Base-by-base conservation (phyloP, 1,140 invertebrate genomes). In the Homalodisca vitripennis region DNA sequence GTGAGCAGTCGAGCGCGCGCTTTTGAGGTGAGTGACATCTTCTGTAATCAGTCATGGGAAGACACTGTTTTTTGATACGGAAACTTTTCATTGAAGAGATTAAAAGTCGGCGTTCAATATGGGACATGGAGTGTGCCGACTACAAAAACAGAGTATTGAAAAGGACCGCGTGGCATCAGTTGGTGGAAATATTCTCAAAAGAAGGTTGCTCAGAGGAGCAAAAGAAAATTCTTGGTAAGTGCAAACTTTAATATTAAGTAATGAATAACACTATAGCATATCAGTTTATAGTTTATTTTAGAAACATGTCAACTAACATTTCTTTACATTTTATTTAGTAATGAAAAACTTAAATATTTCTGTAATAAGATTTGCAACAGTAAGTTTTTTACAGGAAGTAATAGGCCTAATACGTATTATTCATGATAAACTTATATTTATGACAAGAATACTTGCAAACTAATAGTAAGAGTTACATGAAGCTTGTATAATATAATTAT, bases 71-170 rank as follows among this genome's bases (percentile, higher is more conserved):
- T 53, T 53, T 53, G 48, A 53, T 53, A 53, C 48, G 6, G 57
- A 62, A 31, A 3, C 29, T 2, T 62, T 62, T 29, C 24, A 26
- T 62, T 14, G 29, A 30, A 26, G 29, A 62, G 57, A n/a, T 62
- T 6, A 31, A 62, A 62, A 29, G 12, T 27, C 57, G 57, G 6
- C 57, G 14, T 29, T 14, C 27, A 10, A 62, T 62, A 62, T 30
- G 57, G 57, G 57, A 62, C 29, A 62, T 62, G 57, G 51, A 27
- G 3, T 3, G 27, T 62, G 3, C 57, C 27, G 57, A 62, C 20
- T 62, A 62, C 27, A 62, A 30, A 26, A 62, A 62, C 22, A 62
- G 57, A 62, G 57, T 62, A 2, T 29, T 62, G 29, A 62, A 62
- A 30, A 14, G 57, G 22, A 29, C 57, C 24, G 57, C 57, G 24